Evolutionary conservation across 1,140 invertebrate species (phyloP).

Genomic region (Ceratina japonica): DNA sequence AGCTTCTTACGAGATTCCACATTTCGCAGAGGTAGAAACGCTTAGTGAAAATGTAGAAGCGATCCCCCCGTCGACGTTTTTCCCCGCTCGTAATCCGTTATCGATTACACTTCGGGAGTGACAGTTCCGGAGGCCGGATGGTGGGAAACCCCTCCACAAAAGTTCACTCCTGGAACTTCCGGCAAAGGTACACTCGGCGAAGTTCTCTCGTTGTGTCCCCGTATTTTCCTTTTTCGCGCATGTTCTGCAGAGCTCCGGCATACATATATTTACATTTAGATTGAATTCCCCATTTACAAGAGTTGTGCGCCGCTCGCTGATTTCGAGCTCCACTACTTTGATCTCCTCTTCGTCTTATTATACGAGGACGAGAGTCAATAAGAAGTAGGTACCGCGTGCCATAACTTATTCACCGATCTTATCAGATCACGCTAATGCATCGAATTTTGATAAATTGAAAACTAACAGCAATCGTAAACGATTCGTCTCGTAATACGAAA

Average conservation of each 20-base stretch:
- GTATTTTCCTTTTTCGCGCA: background rate
- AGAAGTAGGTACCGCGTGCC: background rate
- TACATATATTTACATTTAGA: slow-evolving; percentile 68
- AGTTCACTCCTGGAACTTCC: background rate
- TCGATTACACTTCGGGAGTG: background rate
- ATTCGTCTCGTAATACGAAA: no score
- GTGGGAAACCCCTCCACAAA: background rate
- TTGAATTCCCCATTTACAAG: slow-evolving; percentile 63
- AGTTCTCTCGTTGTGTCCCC: background rate
- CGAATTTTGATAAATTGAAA: background rate
- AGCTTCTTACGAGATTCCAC: slow-evolving; percentile 7
- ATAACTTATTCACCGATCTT: no score
- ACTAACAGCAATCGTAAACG: background rate
- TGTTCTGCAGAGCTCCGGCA: slow-evolving; percentile 11
- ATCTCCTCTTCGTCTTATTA: background rate
- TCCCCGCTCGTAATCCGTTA: background rate
- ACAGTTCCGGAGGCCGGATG: background rate
- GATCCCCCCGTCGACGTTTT: background rate
- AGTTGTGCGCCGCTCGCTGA: background rate
- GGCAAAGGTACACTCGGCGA: background rate
- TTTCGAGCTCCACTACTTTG: background rate
- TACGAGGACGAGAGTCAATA: background rate
- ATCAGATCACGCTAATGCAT: background rate
- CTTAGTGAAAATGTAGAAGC: background rate
- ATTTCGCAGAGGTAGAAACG: background rate